Conservation (phyloP, 2,797 vertebrate genomes). For the Chrysocyon brachyurus region DNA sequence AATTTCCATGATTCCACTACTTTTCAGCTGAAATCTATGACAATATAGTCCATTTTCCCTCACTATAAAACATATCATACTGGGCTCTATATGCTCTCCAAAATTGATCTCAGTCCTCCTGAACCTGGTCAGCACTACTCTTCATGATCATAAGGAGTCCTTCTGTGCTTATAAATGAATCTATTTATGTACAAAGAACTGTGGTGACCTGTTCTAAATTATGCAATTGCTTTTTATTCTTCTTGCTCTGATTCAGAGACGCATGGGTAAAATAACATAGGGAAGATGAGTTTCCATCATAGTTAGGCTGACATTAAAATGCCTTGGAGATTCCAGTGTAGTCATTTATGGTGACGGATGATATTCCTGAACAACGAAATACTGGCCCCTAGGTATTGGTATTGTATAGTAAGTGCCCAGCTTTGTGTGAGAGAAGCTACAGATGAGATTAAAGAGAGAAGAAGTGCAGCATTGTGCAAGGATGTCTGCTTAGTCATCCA, state of each 20-base stretch:
- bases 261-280: background rate
- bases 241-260: background rate
- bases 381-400: background rate
- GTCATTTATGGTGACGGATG: background rate
- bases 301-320: background rate
- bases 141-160: background rate
- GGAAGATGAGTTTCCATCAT: background rate
- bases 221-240: background rate
- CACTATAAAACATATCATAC: background rate
- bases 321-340: background rate
- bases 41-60: background rate
- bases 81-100: background rate
- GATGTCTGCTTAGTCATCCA: background rate
- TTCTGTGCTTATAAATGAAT: background rate
- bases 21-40: slow-evolving; percentile 49
- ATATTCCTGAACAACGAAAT: background rate
- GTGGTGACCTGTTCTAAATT: background rate
- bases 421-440: background rate
- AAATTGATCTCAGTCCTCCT: background rate
- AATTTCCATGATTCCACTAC: slow-evolving; percentile 64
- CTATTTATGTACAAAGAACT: background rate
- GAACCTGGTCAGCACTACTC: background rate
- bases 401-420: background rate
- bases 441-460: background rate
- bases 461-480: too few relatives aligned